Evolutionary conservation across 2,113 vertebrate species (phyloP), one percentile per base, ranked within the genome.

Genomic region (Rostratula benghalensis): DNA sequence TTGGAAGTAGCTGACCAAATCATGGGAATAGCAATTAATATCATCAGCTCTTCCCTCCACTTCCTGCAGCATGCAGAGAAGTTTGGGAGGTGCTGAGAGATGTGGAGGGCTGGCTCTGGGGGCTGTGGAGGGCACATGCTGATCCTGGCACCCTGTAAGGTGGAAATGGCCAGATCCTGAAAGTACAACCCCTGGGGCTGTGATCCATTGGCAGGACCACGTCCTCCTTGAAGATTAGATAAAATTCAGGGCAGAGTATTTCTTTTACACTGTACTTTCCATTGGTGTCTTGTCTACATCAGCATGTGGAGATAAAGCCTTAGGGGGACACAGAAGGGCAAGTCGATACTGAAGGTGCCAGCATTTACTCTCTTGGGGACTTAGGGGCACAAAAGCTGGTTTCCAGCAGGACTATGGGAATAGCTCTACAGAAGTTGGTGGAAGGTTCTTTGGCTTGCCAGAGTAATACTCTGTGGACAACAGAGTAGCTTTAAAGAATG

Each of bases 311-410:
- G 10, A 41, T 23, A 9, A 15, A 54, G 19, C 19, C 33, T 41
- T 11, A 51, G 28, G 11, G 30, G 19, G 8, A 24, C 14, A 9
- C 27, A 64, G 63, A 83, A 69, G 24, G 39, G 30, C 20, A 79
- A 56, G 17, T 8, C 0, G 2, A 4, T 57, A 9, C 17, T 1
- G 2, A 16, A 82, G 39, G 21, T 5, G 2, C 13, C 27, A 77
- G 12, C 1, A 0, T 37, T 81, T 81, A 18, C 8, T 70, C 24
- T 3, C 39, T 46, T 71, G 63, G 33, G 35, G 27, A 45, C 41
- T 61, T 45, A 28, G 0, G 1, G 51, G 35, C 35, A 51, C 28
- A 37, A 48, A 69, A 39, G 18, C 6, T 2, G 7, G 11, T 48
- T 89, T 27, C 10, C 20, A 43, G 37, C 11, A 63, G 57, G 41